A percentile compares a stretch with the other conserved stretches of the same genome.
These are phyloP conservation scores for Gobiocypris rarus DNA, from an alignment of 2,113 vertebrate genomes.

Conservation along the genomic window DNA sequence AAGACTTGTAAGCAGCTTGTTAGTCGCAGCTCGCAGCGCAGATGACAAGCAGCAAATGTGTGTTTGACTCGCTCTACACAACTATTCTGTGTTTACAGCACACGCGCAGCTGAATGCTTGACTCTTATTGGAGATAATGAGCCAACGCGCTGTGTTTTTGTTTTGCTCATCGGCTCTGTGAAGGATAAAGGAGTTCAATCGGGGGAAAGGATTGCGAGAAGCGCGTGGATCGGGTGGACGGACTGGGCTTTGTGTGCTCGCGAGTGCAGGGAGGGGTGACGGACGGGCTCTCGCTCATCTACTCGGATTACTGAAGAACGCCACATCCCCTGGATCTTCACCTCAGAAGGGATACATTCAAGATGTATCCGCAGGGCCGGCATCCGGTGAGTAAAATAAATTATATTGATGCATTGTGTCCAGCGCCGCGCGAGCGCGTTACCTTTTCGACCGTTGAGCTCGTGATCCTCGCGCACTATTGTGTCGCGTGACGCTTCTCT, in stretches of 20 bases:
- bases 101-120: constrained; percentile 10
- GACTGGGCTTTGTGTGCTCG: constrained; percentile 69
- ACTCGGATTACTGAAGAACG: constrained; percentile 65
- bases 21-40: constrained; percentile 32
- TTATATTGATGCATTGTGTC: background rate
- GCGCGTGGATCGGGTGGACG: constrained; percentile 55
- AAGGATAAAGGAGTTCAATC: constrained; percentile 51
- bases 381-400: constrained; percentile 86
- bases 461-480: background rate
- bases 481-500: background rate
- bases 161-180: constrained; percentile 38
- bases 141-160: constrained; percentile 54
- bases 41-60: constrained; percentile 24
- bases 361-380: constrained; percentile 95
- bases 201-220: constrained; percentile 56
- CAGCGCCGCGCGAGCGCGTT: background rate
- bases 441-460: background rate
- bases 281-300: constrained; percentile 70
- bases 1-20: constrained; percentile 38
- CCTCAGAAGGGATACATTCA: constrained; percentile 65
- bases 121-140: constrained; percentile 47
- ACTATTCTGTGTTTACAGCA: constrained; percentile 31
- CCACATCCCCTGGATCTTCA: constrained; percentile 57
- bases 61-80: constrained; percentile 23
- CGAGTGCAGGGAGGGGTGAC: constrained; percentile 68